A percentile compares a stretch with the other conserved stretches of the same genome.
phyloP scores from a whole-genome alignment of 2,113 vertebrate genomes.

The Indicator maculatus region DNA sequence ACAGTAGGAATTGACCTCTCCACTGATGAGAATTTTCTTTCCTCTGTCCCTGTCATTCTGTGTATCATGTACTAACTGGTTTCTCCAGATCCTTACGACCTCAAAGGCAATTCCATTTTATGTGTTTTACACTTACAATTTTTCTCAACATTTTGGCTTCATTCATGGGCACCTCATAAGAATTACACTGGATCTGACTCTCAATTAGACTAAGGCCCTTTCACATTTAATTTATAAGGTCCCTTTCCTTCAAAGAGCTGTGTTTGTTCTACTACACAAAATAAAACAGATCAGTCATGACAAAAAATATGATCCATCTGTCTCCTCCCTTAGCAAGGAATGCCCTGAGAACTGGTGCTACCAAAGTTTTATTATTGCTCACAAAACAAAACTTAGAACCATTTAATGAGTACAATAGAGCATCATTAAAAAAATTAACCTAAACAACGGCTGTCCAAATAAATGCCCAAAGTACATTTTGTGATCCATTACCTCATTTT shows the following conservation, averaged over 20 bases:
- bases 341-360: not conserved
- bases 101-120: not conserved
- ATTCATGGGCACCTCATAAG: not conserved
- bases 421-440: conserved; percentile 44
- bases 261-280: not conserved
- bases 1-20: not conserved
- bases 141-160: not conserved
- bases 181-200: not conserved
- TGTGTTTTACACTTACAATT: not conserved
- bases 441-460: conserved; percentile 26
- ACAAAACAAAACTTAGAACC: conserved; percentile 24
- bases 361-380: conserved; percentile 25
- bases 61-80: not conserved
- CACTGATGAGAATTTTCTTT: not conserved
- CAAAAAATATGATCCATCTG: not conserved
- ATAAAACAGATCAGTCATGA: not conserved
- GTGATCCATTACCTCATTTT: conserved; percentile 45
- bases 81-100: rapidly evolving
- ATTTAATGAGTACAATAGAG: not conserved
- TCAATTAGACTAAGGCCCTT: not conserved
- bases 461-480: conserved; percentile 31
- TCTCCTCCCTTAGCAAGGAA: not conserved
- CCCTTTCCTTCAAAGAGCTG: not conserved
- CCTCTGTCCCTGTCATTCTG: not conserved
- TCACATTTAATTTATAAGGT: not conserved